Evolutionary conservation across 1,140 invertebrate species (phyloP), one percentile per base, ranked within the genome.

Genomic region (Drosophila kepulauana): DNA sequence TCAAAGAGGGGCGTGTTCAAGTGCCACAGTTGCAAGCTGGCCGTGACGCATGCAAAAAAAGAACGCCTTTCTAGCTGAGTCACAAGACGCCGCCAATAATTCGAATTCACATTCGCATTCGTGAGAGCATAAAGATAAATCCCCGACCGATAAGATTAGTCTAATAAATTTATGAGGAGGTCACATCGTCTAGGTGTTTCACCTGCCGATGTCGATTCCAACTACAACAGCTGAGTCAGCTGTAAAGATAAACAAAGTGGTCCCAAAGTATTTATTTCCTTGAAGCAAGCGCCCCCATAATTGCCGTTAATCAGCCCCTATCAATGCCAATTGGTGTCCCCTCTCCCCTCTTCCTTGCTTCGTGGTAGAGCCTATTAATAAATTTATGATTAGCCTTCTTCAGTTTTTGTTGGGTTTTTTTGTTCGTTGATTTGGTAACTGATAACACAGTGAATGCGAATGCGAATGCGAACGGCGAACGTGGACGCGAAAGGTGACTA

Each of bases 1-100:
- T 33, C n/a, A 5, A 57, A 66, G 30, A 66, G 64, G 64, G 65
- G 71, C 71, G 71, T 75, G 73, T 41, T 75, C 41, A 51, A 75
- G 72, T 70, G 66, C 16, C 72, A 48, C 72, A 48, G 61, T 52
- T 59, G 56, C 63, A 59, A 33, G 38, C 33, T 69, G 67, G 41
- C 41, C n/a, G 30, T 56, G 52, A 38, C 52, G 52, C 52, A 56
- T 13, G 28, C 35, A 35, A 38, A 38, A 38, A 25, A 25, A 25
- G 20, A 25, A 25, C 28, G 28, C 8, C 3, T 38, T 38, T 38
- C 35, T n/a, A 11, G 15, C 30, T 86, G 79, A 86, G 75, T 87
- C 82, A 82, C 63, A 48, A 70, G 70, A 56, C 20, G 20, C 20
- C 20, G 3, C 0, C 20, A 25, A 25, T 25, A 25, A 25, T 25